A percentile compares a stretch with the other conserved stretches of the same genome.
phyloP scores from a whole-genome alignment of 2,888 invertebrate species.

The Cremastinae sp. region DNA sequence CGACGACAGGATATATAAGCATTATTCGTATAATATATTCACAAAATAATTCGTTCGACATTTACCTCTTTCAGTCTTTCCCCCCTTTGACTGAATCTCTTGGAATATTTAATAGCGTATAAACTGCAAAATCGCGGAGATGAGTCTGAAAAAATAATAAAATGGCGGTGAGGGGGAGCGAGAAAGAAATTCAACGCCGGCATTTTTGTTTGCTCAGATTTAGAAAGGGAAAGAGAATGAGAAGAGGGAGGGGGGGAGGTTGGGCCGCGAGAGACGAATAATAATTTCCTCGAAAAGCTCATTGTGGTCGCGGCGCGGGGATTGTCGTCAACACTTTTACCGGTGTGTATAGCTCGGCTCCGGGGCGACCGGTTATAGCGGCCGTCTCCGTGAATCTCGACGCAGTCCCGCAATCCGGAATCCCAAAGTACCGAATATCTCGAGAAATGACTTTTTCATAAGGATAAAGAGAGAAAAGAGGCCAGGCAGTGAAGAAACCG shows the following conservation, averaged over 20 bases:
- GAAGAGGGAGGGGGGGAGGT: slow-evolving; percentile 15
- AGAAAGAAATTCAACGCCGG: slow-evolving; percentile 24
- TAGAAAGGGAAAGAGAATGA: too few species aligned
- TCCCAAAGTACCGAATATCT: slow-evolving; percentile 11
- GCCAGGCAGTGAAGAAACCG: slow-evolving; percentile 4
- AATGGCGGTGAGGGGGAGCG: slow-evolving; percentile 5
- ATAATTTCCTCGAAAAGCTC: slow-evolving; percentile 53
- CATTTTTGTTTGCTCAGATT: slow-evolving; percentile 24
- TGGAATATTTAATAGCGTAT: slow-evolving; percentile 37
- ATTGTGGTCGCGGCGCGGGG: slow-evolving; percentile 38
- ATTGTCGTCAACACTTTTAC: slow-evolving; percentile 22
- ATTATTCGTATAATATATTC: slow-evolving; percentile 9
- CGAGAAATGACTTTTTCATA: slow-evolving; percentile 51
- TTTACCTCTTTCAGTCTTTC: slow-evolving; percentile 4
- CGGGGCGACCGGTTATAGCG: slow-evolving; percentile 8
- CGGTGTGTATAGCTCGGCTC: slow-evolving; percentile 1
- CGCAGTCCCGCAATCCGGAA: neutral
- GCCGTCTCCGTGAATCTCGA: neutral
- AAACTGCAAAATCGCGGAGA: neutral
- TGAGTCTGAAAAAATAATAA: slow-evolving; percentile 26
- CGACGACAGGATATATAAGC: neutral
- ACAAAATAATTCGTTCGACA: slow-evolving; percentile 22
- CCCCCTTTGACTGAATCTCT: slow-evolving; percentile 9
- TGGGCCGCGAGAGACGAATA: slow-evolving; percentile 41
- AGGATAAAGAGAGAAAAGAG: slow-evolving; percentile 19